A percentile compares a stretch with the other conserved stretches of the same genome.
phyloP scores from a whole-genome alignment of 2,113 vertebrate genomes.

The Philantomba maxwellii region DNA sequence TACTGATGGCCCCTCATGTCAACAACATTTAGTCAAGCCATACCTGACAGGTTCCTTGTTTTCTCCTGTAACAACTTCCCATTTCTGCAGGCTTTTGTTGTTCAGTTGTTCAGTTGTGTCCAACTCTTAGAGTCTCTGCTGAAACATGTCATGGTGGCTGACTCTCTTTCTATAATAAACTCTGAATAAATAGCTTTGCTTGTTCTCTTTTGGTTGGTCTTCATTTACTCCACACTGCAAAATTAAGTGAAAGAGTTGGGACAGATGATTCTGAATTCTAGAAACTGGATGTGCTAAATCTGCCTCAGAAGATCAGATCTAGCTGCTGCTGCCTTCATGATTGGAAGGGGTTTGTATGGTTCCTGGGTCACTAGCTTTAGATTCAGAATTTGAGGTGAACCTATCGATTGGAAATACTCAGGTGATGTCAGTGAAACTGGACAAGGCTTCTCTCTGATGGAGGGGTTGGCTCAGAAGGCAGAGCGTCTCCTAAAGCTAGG shows the following conservation, averaged over 20 bases:
- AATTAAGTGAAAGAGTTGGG: background rate
- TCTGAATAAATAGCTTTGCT: background rate
- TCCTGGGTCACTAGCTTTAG: background rate
- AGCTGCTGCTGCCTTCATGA: background rate
- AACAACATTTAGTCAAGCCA: background rate
- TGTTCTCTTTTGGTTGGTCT: background rate
- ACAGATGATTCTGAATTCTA: background rate
- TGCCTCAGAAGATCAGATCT: background rate
- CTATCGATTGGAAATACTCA: background rate
- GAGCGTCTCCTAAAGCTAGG: rapidly evolving
- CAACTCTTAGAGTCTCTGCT: background rate
- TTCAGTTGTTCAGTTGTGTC: background rate
- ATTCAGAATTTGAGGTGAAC: background rate
- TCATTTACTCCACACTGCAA: background rate
- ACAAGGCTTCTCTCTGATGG: background rate
- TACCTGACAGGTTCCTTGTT: background rate
- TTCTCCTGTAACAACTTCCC: background rate
- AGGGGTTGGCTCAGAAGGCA: background rate
- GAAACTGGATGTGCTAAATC: background rate
- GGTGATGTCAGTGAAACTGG: background rate
- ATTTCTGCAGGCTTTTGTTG: background rate
- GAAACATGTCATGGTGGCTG: background rate
- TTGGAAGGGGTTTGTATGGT: background rate
- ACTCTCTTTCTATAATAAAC: background rate
- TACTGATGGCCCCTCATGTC: background rate